These are phyloP conservation scores for Megalops atlanticus DNA, from an alignment of 2,113 vertebrate species.

Conservation along the genomic window DNA sequence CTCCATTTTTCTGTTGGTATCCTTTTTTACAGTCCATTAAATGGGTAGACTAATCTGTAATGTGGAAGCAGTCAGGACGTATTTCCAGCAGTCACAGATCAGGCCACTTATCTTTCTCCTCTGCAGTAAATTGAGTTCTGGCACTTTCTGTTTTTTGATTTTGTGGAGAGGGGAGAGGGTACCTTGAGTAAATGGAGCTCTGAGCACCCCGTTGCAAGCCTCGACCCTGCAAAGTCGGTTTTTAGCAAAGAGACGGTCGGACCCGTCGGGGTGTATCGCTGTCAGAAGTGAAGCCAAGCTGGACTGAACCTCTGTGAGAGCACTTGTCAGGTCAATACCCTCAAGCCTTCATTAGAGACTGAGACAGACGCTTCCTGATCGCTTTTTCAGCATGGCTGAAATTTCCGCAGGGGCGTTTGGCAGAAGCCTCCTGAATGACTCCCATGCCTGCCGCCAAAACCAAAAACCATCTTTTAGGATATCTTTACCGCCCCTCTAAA, in stretches of 20 bases:
- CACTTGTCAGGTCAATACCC: constrained; percentile 39
- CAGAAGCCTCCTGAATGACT: neutral
- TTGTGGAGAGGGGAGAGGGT: neutral
- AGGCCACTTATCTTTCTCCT: neutral
- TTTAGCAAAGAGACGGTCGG: neutral
- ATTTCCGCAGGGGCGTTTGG: constrained; percentile 27
- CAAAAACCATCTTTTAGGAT: too few species aligned
- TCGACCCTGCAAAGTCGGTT: neutral
- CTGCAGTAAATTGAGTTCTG: neutral
- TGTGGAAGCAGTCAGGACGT: neutral
- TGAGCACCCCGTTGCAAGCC: neutral
- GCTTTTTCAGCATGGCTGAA: constrained; percentile 22
- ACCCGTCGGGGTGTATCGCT: neutral
- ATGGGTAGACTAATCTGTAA: neutral
- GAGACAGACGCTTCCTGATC: constrained; percentile 35
- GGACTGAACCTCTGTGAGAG: constrained; percentile 4
- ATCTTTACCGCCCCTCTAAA: neutral
- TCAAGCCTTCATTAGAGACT: constrained; percentile 28
- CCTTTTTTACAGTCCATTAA: neutral
- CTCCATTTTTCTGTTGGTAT: too few species aligned
- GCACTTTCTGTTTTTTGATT: neutral
- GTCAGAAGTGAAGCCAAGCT: constrained; percentile 11
- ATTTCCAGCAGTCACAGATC: neutral
- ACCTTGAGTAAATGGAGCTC: neutral
- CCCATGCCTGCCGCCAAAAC: too few species aligned